These are phyloP conservation scores for Lasaia peninsularis DNA, from an alignment of 1,140 invertebrate species.

Conservation along the genomic window DNA sequence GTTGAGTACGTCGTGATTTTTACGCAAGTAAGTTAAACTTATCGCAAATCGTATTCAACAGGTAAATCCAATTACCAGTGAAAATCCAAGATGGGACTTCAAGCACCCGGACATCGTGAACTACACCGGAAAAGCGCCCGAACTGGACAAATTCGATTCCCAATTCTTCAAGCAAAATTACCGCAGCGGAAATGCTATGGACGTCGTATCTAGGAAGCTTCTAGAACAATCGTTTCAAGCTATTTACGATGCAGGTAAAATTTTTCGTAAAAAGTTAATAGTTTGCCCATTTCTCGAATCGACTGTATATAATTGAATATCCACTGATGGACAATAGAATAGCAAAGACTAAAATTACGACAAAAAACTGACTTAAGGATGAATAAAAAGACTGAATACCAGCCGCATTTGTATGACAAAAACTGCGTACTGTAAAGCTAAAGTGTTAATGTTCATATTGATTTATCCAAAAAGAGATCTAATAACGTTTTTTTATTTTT, in stretches of 20 bases:
- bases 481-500: slow-evolving; percentile 18
- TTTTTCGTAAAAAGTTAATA: no score
- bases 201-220: slow-evolving; percentile 28
- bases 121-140: slow-evolving; percentile 23
- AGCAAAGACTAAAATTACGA: no score
- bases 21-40: no score
- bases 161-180: slow-evolving; percentile 36
- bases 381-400: no score
- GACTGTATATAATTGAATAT: no score
- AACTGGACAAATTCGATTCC: slow-evolving; percentile 29
- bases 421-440: no score
- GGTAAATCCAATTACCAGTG: slow-evolving; percentile 12
- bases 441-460: no score
- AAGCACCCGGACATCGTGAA: slow-evolving; percentile 15
- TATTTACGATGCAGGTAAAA: slow-evolving; percentile 34
- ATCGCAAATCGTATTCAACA: not conserved
- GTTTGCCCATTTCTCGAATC: no score
- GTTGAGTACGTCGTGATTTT: no score
- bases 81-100: slow-evolving; percentile 12
- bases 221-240: slow-evolving; percentile 34
- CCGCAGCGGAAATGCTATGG: slow-evolving; percentile 24
- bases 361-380: no score
- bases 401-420: no score
- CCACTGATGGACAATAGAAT: no score
- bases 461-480: not conserved